phyloP scores from a whole-genome alignment of 2,113 vertebrate genomes.

The Hydrolagus affinis region DNA sequence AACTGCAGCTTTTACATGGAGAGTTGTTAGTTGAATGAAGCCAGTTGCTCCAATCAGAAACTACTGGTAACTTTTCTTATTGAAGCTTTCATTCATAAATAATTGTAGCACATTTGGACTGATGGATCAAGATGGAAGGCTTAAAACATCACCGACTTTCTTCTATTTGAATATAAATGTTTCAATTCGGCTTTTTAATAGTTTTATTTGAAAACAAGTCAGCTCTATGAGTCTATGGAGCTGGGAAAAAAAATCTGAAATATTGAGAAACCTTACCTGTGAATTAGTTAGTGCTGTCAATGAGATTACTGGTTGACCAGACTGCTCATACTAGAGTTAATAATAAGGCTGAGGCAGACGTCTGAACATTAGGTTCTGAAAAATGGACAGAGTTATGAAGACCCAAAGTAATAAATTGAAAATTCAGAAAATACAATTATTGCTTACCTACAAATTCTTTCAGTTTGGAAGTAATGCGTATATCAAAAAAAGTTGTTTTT shows the following conservation, averaged over 20 bases:
- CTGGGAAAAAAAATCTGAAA: conserved; percentile 12
- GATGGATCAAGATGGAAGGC: background rate
- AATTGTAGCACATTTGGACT: background rate
- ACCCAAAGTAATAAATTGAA: conserved; percentile 83
- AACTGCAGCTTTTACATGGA: background rate
- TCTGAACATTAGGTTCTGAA: conserved; percentile 64
- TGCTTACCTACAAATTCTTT: conserved; percentile 84
- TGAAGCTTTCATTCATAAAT: background rate
- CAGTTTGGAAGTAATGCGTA: conserved; percentile 78
- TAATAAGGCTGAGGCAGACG: conserved; percentile 72
- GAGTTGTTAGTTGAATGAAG: background rate
- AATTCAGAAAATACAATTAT: conserved; percentile 82
- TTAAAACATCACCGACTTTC: background rate
- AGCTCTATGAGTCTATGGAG: background rate
- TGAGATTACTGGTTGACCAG: conserved; percentile 26
- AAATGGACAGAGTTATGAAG: conserved; percentile 55
- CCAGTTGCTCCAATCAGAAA: background rate
- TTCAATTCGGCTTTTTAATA: conserved; percentile 5
- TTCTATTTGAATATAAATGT: conserved; percentile 9
- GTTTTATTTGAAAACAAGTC: background rate
- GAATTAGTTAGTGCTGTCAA: conserved; percentile 26
- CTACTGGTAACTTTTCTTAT: background rate
- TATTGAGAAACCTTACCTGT: conserved; percentile 13
- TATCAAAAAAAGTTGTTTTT: conserved; percentile 83
- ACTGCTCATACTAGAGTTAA: conserved; percentile 39